Evolutionary conservation across 2,113 vertebrate genomes (phyloP), one percentile per base, ranked within the genome.

Genomic region (Halichoerus grypus): DNA sequence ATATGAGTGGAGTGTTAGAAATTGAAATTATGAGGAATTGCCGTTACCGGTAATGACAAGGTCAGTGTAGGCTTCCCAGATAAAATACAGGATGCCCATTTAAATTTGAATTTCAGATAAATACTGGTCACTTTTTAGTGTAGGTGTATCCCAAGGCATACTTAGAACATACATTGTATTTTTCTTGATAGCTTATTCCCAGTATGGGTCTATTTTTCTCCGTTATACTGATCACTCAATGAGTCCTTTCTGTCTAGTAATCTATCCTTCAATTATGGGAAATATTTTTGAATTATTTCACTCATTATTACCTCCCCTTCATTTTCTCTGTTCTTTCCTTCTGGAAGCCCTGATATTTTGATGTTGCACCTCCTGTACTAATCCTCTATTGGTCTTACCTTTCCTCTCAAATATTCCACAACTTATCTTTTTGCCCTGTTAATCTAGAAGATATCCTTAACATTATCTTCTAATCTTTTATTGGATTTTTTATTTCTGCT

Each of bases 21-120:
- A 83, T 65, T 53, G 42, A 84, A 76, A 94, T 83, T 72, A 51
- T 65, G n/a, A 90, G 14, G 19, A 71, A 80, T 42, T 83, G 21
- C n/a, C 13, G 74, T n/a, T 89, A 63, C 31, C 42, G n/a, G 83
- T 57, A 80, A 80, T 79, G 49, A 80, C 33, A 80, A 57, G 1
- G 14, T 74, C 67, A 83, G 28, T 65, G 24, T 81, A 83, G 21
- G 1, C 8, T 83, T 90, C 55, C n/a, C 67, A 95, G 51, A 42
- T 84, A 76, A 65, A 61, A 76, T 76, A 76, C 4, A 76, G n/a
- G n/a, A 19, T 84, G n/a, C 42, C 42, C 26, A 76, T 59, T 82
- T 82, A 63, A 89, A 95, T 74, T 63, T 74, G 53, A 72, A 74
- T 89, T 88, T 94, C 12, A n/a, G 49, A 72, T 72, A 46, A 80